phyloP scores from a whole-genome alignment of 2,797 vertebrate genomes.

The Enteromius treurensis region DNA sequence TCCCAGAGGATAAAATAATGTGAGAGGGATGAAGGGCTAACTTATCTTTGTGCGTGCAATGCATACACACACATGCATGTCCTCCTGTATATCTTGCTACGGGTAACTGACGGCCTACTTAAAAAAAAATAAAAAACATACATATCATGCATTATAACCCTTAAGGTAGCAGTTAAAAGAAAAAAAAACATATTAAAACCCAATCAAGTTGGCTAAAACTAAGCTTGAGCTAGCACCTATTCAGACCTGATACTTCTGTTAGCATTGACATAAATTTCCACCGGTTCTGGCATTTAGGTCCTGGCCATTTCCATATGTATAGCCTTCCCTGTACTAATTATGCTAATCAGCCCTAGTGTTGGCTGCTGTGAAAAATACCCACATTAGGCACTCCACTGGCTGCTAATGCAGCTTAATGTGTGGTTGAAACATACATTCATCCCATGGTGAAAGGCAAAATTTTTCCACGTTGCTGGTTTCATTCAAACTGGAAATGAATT shows the following conservation, averaged over 20 bases:
- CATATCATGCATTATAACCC: neutral
- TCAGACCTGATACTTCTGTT: constrained; percentile 89
- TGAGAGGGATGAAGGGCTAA: constrained; percentile 69
- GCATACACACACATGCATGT: constrained; percentile 47
- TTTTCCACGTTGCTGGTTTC: constrained; percentile 97
- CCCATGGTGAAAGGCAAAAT: constrained; percentile 90
- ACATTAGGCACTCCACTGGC: constrained; percentile 97
- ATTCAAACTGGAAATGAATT: constrained; percentile 96
- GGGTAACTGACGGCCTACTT: neutral
- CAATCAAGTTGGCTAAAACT: constrained; percentile 61
- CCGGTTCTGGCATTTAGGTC: constrained; percentile 92
- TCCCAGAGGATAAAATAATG: constrained; percentile 82
- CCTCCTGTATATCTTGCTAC: neutral
- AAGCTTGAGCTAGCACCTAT: constrained; percentile 87
- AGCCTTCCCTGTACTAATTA: constrained; percentile 96
- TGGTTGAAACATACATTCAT: constrained; percentile 97
- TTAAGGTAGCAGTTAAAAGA: constrained; percentile 23
- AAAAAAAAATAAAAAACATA: neutral
- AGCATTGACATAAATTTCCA: constrained; percentile 95
- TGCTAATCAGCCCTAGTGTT: constrained; percentile 96
- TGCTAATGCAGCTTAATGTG: constrained; percentile 96
- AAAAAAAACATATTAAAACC: constrained; percentile 33
- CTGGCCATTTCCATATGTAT: constrained; percentile 97
- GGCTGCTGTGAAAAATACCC: constrained; percentile 96
- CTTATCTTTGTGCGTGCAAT: constrained; percentile 70